A percentile compares a stretch with the other conserved stretches of the same genome.
phyloP scores from a whole-genome alignment of 2,888 invertebrate genomes.

The Eristalis intricaria region DNA sequence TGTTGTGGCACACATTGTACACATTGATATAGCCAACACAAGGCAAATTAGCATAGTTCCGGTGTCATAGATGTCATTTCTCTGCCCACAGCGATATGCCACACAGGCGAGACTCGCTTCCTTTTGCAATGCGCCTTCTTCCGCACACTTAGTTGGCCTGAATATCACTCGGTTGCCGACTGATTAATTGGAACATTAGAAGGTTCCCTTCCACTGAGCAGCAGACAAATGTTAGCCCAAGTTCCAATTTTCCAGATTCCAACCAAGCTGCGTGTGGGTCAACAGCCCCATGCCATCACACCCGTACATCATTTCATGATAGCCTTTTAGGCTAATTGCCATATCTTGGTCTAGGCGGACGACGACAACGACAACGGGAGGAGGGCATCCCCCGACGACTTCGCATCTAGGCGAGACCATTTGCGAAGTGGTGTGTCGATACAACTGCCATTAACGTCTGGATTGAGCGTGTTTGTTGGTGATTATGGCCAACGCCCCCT shows the following conservation, averaged over 20 bases:
- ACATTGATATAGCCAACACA: slow-evolving; percentile 39
- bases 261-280: slow-evolving; percentile 19
- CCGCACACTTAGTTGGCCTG: background rate
- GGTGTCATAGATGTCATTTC: slow-evolving; percentile 8
- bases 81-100: slow-evolving; percentile 2
- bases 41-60: slow-evolving; percentile 58
- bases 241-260: slow-evolving; percentile 33
- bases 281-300: slow-evolving; percentile 48
- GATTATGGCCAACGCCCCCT: slow-evolving; percentile 48
- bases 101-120: slow-evolving; percentile 5
- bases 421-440: slow-evolving; percentile 30
- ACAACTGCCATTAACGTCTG: slow-evolving; percentile 29
- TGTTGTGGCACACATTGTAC: slow-evolving; percentile 58
- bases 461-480: slow-evolving; percentile 55
- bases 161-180: slow-evolving; percentile 46
- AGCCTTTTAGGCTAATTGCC: slow-evolving; percentile 68
- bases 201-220: slow-evolving; percentile 61
- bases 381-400: slow-evolving; percentile 27
- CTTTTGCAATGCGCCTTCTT: background rate
- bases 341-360: slow-evolving; percentile 45
- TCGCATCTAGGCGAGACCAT: slow-evolving; percentile 34
- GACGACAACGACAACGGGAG: background rate
- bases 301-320: slow-evolving; percentile 58
- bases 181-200: slow-evolving; percentile 69
- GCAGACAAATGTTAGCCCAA: slow-evolving; percentile 50